phyloP scores from a whole-genome alignment of 1,140 invertebrate genomes.

The Pseudomyrmex sp. region DNA sequence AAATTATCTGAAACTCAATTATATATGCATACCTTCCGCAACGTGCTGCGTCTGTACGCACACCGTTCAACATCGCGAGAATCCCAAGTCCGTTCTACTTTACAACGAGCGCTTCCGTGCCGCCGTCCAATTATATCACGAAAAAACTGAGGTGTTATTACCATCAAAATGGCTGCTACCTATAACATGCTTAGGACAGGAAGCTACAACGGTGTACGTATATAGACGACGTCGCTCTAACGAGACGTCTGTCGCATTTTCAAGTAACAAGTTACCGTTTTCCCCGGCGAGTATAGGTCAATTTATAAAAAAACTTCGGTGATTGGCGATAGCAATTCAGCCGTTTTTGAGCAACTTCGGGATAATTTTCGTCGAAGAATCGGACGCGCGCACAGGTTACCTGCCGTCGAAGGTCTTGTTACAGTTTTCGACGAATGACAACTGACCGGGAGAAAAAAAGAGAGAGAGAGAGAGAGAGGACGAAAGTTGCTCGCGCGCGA shows the following conservation, averaged over 20 bases:
- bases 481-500: conserved; percentile 29
- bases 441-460: too few species aligned
- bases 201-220: not conserved
- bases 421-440: conserved; percentile 51
- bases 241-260: conserved; percentile 50
- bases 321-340: conserved; percentile 50
- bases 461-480: not conserved
- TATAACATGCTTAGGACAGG: conserved; percentile 10
- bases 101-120: conserved; percentile 8
- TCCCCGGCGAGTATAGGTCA: conserved; percentile 1
- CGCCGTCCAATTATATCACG: conserved; percentile 48
- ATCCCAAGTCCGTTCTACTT: conserved; percentile 9
- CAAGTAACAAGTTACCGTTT: conserved; percentile 42
- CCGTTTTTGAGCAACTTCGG: conserved; percentile 39
- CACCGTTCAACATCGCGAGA: not conserved
- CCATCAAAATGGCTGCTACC: not conserved
- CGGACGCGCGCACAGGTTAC: not conserved
- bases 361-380: conserved; percentile 33
- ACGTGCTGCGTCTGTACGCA: conserved; percentile 8
- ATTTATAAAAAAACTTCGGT: conserved; percentile 45
- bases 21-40: not conserved
- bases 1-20: conserved; percentile 62
- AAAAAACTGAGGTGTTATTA: conserved; percentile 44
- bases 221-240: conserved; percentile 25
- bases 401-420: conserved; percentile 10